Evolutionary conservation across 2,888 invertebrate species (phyloP), one percentile per base, ranked within the genome.

Genomic region (Nephrotoma appendiculata): DNA sequence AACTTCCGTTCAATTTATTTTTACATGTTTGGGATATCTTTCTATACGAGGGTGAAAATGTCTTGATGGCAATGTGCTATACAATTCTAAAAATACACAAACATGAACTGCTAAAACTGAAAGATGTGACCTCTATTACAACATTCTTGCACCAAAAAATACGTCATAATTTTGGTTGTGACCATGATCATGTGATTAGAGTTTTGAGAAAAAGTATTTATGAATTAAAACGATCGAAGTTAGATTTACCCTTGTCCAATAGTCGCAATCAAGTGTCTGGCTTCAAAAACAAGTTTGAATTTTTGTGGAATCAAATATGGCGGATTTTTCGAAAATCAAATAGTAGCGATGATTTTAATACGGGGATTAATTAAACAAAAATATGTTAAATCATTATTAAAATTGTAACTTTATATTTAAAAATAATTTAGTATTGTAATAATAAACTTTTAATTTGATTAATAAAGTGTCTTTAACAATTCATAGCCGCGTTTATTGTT

Each of bases 11-110:
- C 91, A 96, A 96, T 90, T 93, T 99, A 89, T 98, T 98, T 89
- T 93, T 99, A 89, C 94, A 99, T 89, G 95, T 99, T 87, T 99
- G 99, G 99, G 99, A 99, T 92, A 96, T 98, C 89, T 99, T 97
- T 93, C 93, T 99, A 89, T 92, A 98, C 89, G 98, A 99, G 89
- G 99, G 99, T 1, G 99, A 99, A 91, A 94, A 96, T 88, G 95
- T 99, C 87, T 95, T 99, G 88, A 96, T 98, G 86, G 98, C 97
- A 86, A 98, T 99, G 98, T 98, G 98, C 52, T 98, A 97, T 90
- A 98, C 97, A 89, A 96, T 99, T 91, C 95, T 99, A 92, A 98
- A 98, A 91, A 93, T 99, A 91, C 98, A 99, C 92, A 96, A 97
- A 91, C 95, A 97, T 92, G 94, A 95, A 89, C 94, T 96, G 88